Conservation (phyloP, 2,113 vertebrate genomes). For the Lophura nycthemera region DNA sequence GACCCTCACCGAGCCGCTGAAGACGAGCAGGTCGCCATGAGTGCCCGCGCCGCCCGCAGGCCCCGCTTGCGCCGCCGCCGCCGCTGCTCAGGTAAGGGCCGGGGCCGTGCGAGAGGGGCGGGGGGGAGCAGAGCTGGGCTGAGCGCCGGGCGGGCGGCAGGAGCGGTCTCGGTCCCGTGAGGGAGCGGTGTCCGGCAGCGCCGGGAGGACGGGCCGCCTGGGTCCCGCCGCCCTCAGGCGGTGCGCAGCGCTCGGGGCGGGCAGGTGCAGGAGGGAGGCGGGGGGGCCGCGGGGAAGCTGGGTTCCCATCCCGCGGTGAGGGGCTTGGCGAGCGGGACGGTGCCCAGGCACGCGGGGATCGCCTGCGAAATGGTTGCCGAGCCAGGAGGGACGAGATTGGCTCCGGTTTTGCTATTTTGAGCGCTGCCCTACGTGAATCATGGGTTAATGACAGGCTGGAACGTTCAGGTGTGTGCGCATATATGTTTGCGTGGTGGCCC, state of each 20-base stretch:
- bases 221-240: too few species aligned
- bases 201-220: too few species aligned
- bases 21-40: conserved; percentile 6
- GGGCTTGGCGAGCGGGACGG: not conserved
- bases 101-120: not conserved
- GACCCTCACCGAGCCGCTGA: not conserved
- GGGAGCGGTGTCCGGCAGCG: too few species aligned
- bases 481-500: not conserved
- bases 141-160: too few species aligned
- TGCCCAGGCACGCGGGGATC: rapidly evolving
- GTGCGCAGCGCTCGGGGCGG: too few species aligned
- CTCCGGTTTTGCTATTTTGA: not conserved
- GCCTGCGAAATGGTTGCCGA: not conserved
- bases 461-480: not conserved
- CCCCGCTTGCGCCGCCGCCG: conserved; percentile 21
- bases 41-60: not conserved
- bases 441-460: not conserved
- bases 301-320: not conserved
- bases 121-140: not conserved
- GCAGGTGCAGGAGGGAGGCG: not conserved
- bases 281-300: too few species aligned
- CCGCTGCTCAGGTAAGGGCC: conserved; percentile 40
- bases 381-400: not conserved
- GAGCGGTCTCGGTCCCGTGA: too few species aligned
- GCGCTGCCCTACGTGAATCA: not conserved